A percentile compares a stretch with the other conserved stretches of the same genome.
Conservation (phyloP, 1,140 invertebrate genomes). For the Oedothorax gibbosus region DNA sequence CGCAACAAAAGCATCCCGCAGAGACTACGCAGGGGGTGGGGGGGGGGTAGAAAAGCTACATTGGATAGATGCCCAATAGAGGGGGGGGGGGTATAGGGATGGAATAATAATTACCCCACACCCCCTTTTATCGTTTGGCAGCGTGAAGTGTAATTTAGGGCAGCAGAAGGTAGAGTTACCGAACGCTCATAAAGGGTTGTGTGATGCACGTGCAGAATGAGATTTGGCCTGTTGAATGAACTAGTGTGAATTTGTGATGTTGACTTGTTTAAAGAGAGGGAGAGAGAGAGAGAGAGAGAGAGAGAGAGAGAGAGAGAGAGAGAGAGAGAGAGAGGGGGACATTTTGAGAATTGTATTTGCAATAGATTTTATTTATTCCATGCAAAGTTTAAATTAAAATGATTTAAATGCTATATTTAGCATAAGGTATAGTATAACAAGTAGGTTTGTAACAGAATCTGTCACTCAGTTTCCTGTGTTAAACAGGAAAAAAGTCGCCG, state of each 20-base stretch:
- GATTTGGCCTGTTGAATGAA: background rate
- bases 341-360: no score
- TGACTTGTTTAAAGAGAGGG: background rate
- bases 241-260: background rate
- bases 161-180: slow-evolving; percentile 7
- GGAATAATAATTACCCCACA: background rate
- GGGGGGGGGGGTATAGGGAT: slow-evolving; percentile 8
- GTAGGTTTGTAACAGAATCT: no score
- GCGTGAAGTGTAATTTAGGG: slow-evolving; percentile 15
- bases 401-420: no score
- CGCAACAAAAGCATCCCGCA: slow-evolving; percentile 35
- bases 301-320: no score
- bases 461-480: no score
- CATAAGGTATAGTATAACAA: no score
- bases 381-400: no score
- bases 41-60: slow-evolving; percentile 2
- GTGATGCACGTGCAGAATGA: background rate
- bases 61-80: slow-evolving; percentile 37
- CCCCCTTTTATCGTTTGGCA: background rate
- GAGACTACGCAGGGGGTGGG: slow-evolving; percentile 11
- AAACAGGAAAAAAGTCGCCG: no score
- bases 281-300: background rate
- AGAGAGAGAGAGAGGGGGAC: no score
- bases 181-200: slow-evolving; percentile 13
- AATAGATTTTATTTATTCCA: no score